A percentile compares a stretch with the other conserved stretches of the same genome.
Conservation (phyloP, 2,113 vertebrate genomes). For the Chrysemys picta region DNA sequence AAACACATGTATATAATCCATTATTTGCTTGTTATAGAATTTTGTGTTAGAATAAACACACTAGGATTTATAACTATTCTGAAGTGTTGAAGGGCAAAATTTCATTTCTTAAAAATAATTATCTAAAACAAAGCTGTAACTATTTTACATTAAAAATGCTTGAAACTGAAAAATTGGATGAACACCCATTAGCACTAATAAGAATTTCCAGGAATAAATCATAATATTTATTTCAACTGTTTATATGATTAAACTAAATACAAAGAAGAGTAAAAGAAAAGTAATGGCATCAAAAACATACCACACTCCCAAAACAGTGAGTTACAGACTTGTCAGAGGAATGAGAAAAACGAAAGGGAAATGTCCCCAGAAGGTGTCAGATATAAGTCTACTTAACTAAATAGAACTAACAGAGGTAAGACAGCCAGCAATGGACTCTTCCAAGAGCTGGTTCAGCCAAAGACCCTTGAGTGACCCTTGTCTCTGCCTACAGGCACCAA, state of each 20-base stretch:
- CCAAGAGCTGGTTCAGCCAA: neutral
- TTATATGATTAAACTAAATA: neutral
- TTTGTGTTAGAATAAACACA: neutral
- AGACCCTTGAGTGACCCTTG: neutral
- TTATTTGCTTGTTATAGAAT: neutral
- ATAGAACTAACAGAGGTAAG: neutral
- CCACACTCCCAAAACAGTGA: neutral
- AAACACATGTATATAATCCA: neutral
- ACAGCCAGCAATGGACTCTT: neutral
- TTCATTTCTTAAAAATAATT: neutral
- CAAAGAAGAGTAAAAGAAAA: neutral
- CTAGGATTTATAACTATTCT: neutral
- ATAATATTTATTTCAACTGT: neutral
- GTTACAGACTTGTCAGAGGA: neutral
- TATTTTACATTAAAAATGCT: neutral
- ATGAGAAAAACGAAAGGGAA: neutral
- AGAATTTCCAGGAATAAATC: neutral
- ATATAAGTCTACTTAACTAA: neutral
- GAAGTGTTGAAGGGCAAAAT: neutral
- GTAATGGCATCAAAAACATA: neutral
- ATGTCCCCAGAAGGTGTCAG: neutral
- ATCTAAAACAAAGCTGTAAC: neutral
- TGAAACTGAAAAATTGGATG: neutral
- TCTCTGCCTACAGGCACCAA: neutral
- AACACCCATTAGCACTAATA: neutral